Conservation (phyloP, 2,888 invertebrate species). For the Melitaea athalia region DNA sequence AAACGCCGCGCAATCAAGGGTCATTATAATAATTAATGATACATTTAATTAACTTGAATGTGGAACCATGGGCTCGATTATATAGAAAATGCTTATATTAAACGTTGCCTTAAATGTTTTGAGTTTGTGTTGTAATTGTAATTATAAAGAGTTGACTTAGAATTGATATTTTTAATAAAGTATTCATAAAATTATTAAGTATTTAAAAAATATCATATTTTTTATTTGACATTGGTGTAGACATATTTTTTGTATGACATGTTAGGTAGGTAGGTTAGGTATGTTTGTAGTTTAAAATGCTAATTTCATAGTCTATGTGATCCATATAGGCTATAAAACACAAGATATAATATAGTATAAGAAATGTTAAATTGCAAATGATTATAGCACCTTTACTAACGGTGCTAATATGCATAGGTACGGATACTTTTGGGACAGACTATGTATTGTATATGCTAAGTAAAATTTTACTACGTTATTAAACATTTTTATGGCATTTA, state of each 20-base stretch:
- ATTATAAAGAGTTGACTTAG: not conserved
- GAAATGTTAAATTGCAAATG: no score
- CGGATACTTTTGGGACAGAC: no score
- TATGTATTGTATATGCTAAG: no score
- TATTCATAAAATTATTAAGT: not conserved
- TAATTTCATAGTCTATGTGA: not conserved
- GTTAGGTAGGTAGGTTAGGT: no score
- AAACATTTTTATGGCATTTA: no score
- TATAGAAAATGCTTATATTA: slow-evolving; percentile 9
- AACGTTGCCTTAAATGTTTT: not conserved
- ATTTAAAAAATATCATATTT: no score
- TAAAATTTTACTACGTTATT: no score
- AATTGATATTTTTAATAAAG: not conserved
- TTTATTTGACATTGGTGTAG: not conserved
- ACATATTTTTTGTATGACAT: not conserved
- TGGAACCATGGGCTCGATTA: slow-evolving; percentile 9
- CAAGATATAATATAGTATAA: no score
- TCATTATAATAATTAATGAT: slow-evolving; percentile 36
- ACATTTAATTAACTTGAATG: slow-evolving; percentile 34
- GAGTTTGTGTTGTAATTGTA: not conserved
- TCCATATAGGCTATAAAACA: no score
- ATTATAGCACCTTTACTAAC: no score
- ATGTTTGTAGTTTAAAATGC: not conserved
- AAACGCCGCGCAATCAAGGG: slow-evolving; percentile 30
- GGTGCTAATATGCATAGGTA: no score